Base-by-base conservation (phyloP, 2,888 invertebrate species). In the Lumbricus terrestris region DNA sequence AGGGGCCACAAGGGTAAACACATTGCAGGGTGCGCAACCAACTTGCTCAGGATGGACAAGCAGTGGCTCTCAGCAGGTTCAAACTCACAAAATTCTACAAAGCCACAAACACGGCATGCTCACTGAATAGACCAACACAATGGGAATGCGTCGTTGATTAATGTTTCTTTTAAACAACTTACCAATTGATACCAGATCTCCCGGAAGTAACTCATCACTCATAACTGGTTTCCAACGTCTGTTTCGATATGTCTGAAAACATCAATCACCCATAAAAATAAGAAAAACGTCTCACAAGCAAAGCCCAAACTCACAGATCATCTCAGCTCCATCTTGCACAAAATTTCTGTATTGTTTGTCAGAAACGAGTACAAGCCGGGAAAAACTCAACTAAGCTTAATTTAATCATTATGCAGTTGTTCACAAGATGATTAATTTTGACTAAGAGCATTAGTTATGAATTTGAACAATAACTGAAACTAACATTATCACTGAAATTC, bases 101-200 rank as follows among this genome's bases (percentile, higher is more conserved):
- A 47, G 47, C 23, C 23, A 47, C 47, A 47, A 15, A 18, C 6
- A 4, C 47, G 1, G 47, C 47, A 1, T 47, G 47, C 20, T 20
- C 29, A 69, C 0, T 11, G n/a, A 69, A 69, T 4, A 47, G 23
- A 34, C 40, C 29, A 37, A 16, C 4, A n/a, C 29, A 18, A 40
- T 88, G 38, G 38, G 33, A 38, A 88, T n/a, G 23, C 38, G n/a
- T 88, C 18, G n/a, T 88, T 88, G 15, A 38, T 33, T 11, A 38
- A 18, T 34, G 33, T 90, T 82, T 38, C 35, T 35, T 38, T 82
- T 82, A 90, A 33, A 38, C 82, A 38, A 13, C 91, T 92, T 91
- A 94, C 95, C 97, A 92, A 99, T 97, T 0, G 99, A 99, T 15
- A 99, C 97, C 92, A 99, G 96, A 95, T 99, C 99, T 8, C 99